Evolutionary conservation across 1,140 invertebrate species (phyloP).

Genomic region (Drosophila melanogaster): Release_6_plus_ISO1_MT NC_004354.4:6302001-6302500

Average conservation of each 20-base stretch:
- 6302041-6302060: background rate
- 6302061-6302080: conserved; percentile 3
- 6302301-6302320: conserved; percentile 23
- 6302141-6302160: conserved; percentile 1
- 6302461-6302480: background rate
- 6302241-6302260: conserved; percentile 29
- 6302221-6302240: conserved; percentile 16
- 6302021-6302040: no score
- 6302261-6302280: conserved; percentile 22
- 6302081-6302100: conserved; percentile 12
- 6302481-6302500: background rate
- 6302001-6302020: no score
- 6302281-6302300: background rate
- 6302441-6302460: conserved; percentile 6
- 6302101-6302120: conserved; percentile 23
- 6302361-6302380: conserved; percentile 3
- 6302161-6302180: conserved; percentile 31
- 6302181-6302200: conserved; percentile 21
- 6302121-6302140: conserved; percentile 7
- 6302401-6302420: background rate
- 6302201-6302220: conserved; percentile 6
- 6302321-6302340: conserved; percentile 21
- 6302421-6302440: background rate
- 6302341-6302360: conserved; percentile 30
- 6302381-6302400: no score